Conservation (phyloP, 2,797 vertebrate genomes). For the Zalophus californianus region DNA sequence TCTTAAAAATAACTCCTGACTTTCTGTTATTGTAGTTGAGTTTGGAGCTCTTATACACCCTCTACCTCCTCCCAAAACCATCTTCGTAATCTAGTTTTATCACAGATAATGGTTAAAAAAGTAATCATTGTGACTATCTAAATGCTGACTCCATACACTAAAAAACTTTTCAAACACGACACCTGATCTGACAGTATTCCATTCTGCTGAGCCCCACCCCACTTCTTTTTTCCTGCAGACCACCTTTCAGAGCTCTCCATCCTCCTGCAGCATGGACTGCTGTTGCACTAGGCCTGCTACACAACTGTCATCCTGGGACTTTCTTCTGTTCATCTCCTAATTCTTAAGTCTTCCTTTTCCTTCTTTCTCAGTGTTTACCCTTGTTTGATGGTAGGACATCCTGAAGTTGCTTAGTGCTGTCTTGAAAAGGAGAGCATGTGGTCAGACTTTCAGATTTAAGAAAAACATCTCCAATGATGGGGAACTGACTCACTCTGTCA, state of each 20-base stretch:
- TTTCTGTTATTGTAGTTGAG: neutral
- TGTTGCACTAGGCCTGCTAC: too few species aligned
- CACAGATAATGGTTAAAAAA: neutral
- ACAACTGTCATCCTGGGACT: neutral
- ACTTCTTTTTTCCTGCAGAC: neutral
- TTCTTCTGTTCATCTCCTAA: neutral
- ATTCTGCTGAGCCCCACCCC: too few species aligned
- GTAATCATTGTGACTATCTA: neutral
- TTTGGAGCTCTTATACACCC: neutral
- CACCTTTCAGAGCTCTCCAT: neutral
- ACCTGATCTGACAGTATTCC: neutral
- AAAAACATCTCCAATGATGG: neutral
- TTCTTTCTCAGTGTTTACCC: neutral
- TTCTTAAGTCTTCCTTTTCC: neutral
- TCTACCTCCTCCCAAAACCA: neutral
- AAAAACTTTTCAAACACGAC: neutral
- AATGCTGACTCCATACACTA: neutral
- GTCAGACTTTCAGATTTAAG: neutral
- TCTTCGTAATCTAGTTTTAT: neutral
- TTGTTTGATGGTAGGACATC: neutral
- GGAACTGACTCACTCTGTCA: neutral
- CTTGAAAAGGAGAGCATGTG: neutral
- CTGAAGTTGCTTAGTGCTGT: neutral
- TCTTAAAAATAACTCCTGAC: neutral
- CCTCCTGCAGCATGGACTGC: neutral